Evolutionary conservation across 2,797 vertebrate genomes (phyloP).

Genomic region (Neomorphus geoffroyi): DNA sequence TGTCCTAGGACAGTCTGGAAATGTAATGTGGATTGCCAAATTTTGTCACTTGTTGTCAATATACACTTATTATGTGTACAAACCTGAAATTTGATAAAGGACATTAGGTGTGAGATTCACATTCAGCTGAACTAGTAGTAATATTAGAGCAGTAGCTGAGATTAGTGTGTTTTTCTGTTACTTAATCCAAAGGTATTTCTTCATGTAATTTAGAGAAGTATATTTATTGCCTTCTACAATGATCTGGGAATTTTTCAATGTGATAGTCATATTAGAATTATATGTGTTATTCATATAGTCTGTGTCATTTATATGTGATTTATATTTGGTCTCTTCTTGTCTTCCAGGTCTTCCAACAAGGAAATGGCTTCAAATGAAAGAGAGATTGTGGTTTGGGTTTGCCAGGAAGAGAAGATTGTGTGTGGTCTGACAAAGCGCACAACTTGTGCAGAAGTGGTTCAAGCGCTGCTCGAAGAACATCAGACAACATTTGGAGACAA

Average conservation of each 20-base stretch:
- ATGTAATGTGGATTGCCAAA: background rate
- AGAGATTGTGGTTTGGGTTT: conserved; percentile 92
- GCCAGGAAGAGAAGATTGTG: conserved; percentile 94
- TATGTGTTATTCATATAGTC: background rate
- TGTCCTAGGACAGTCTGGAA: background rate
- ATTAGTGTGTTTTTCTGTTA: background rate
- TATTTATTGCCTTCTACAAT: background rate
- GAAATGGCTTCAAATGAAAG: conserved; percentile 84
- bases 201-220: background rate
- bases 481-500: conserved; percentile 82
- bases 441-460: conserved; percentile 88
- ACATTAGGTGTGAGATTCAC: background rate
- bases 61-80: background rate
- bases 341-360: conserved; percentile 77
- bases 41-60: background rate
- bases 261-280: background rate
- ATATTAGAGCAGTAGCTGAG: background rate
- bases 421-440: conserved; percentile 94
- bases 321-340: background rate
- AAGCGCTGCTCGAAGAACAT: conserved; percentile 92
- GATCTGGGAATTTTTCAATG: background rate
- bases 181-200: background rate
- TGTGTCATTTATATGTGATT: background rate
- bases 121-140: background rate
- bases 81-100: background rate